phyloP scores from a whole-genome alignment of 2,888 invertebrate genomes.

The Drosophila austrosaltans region DNA sequence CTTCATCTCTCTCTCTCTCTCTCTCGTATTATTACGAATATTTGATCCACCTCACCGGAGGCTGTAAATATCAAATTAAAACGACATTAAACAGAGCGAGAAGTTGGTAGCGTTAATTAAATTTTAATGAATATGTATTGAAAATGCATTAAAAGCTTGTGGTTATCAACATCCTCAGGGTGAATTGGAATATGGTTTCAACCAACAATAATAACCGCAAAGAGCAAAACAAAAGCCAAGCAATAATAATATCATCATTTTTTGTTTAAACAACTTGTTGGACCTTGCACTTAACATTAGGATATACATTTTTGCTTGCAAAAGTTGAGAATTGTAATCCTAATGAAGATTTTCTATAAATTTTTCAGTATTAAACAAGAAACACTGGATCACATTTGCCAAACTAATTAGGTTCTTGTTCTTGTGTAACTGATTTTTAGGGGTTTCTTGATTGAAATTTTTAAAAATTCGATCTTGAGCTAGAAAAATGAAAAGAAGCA shows the following conservation, averaged over 20 bases:
- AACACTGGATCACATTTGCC: too few species aligned
- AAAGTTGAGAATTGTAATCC: not conserved
- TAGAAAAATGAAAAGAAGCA: too few species aligned
- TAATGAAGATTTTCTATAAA: too few species aligned
- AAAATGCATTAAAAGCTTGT: constrained; percentile 62
- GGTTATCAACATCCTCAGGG: constrained; percentile 28
- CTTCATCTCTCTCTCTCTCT: not conserved
- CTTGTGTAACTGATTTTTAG: too few species aligned
- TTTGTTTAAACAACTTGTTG: not conserved
- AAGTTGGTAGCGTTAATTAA: constrained; percentile 60
- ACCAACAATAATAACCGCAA: constrained; percentile 4
- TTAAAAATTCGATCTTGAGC: too few species aligned
- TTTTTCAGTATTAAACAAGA: too few species aligned
- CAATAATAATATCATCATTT: not conserved
- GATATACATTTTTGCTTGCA: not conserved
- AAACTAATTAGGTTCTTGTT: too few species aligned
- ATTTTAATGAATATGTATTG: constrained; percentile 72
- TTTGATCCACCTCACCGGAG: constrained; percentile 9
- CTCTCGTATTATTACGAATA: too few species aligned
- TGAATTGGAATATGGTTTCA: not conserved
- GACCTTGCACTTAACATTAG: not conserved
- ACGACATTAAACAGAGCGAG: constrained; percentile 57
- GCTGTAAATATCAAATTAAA: constrained; percentile 68
- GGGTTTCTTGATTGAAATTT: too few species aligned
- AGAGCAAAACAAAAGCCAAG: constrained; percentile 4